Evolutionary conservation across 2,113 vertebrate genomes (phyloP).

Genomic region (Podarcis raffonei): DNA sequence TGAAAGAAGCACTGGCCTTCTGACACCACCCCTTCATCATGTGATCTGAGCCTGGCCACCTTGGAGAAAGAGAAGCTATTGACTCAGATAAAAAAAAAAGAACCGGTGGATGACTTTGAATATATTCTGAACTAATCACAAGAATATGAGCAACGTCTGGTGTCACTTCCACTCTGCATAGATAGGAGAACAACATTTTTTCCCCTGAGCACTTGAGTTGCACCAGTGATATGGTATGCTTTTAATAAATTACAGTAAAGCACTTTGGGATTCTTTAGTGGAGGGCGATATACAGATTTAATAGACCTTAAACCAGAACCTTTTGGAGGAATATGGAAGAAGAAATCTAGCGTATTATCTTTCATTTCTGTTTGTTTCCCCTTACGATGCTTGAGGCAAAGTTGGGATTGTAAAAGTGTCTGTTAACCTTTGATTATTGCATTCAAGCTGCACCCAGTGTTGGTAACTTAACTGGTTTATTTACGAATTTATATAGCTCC

Average conservation of each 20-base stretch:
- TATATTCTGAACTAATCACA: not conserved
- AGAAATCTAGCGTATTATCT: not conserved
- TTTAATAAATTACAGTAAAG: too few relatives aligned
- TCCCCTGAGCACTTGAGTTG: too few relatives aligned
- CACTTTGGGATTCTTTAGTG: too few relatives aligned
- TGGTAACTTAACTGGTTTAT: not conserved
- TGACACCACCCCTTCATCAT: not conserved
- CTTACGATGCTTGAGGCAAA: not conserved
- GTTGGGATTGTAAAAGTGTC: too few relatives aligned
- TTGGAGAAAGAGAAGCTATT: not conserved
- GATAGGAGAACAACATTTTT: not conserved
- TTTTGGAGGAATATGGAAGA: too few relatives aligned
- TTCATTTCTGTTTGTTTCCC: not conserved
- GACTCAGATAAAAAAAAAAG: not conserved
- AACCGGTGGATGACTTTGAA: too few relatives aligned
- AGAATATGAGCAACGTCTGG: not conserved
- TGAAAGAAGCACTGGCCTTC: not conserved
- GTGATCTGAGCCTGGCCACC: not conserved
- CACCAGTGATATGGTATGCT: too few relatives aligned
- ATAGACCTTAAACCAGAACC: too few relatives aligned
- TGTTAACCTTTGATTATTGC: too few relatives aligned
- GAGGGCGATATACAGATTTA: too few relatives aligned
- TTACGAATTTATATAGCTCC: not conserved
- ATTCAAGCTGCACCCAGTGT: too few relatives aligned
- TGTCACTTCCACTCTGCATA: not conserved